A percentile compares a stretch with the other conserved stretches of the same genome.
Conservation (phyloP, 1,140 invertebrate genomes). For the Thaumetopoea pityocampa region DNA sequence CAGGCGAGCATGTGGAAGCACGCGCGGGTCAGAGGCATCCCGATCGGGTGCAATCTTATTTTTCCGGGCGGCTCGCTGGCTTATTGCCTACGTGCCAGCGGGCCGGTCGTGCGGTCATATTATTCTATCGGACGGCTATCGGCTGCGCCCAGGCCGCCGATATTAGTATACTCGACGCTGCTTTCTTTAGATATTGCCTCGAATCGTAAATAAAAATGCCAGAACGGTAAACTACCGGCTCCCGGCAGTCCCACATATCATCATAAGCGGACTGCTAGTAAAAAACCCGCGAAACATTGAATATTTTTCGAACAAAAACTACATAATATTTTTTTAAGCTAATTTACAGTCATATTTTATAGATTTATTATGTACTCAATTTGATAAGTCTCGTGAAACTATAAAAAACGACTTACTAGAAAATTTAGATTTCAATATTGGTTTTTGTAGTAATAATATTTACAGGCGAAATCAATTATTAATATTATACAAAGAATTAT, state of each 20-base stretch:
- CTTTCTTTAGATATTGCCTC: constrained; percentile 63
- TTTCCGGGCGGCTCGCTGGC: constrained; percentile 54
- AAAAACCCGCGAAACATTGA: constrained; percentile 6
- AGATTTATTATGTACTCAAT: too few relatives aligned
- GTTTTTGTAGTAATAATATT: too few relatives aligned
- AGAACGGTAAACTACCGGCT: constrained; percentile 28
- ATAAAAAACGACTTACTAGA: too few relatives aligned
- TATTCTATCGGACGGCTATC: constrained; percentile 71
- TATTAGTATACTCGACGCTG: constrained; percentile 66
- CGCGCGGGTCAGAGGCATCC: constrained; percentile 29
- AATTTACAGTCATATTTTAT: too few relatives aligned
- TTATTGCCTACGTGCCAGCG: constrained; percentile 71
- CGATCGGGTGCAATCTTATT: constrained; percentile 66
- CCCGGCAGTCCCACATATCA: constrained; percentile 38
- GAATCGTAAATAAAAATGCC: constrained; percentile 63
- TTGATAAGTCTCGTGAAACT: too few relatives aligned
- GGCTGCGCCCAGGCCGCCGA: constrained; percentile 52
- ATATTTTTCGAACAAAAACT: too few relatives aligned
- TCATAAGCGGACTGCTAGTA: constrained; percentile 30
- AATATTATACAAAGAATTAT: too few relatives aligned
- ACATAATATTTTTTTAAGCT: too few relatives aligned
- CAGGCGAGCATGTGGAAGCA: constrained; percentile 26
- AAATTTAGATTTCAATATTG: too few relatives aligned
- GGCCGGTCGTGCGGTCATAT: constrained; percentile 58
- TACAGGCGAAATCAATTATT: too few relatives aligned